Conservation (phyloP, 2,888 invertebrate genomes). For the Netelia inedita region DNA sequence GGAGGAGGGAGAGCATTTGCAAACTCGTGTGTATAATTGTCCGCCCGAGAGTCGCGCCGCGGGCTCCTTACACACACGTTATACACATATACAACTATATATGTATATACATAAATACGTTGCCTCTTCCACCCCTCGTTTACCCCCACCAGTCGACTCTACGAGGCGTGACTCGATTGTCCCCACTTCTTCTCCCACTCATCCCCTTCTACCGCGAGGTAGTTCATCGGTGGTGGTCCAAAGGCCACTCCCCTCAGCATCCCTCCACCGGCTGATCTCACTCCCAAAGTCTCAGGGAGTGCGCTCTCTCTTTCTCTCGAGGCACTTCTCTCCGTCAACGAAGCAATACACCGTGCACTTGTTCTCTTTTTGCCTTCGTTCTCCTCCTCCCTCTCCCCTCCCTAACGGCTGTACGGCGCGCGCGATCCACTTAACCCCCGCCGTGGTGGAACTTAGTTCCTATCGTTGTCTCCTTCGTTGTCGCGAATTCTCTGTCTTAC, state of each 20-base stretch:
- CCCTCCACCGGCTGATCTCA: slow-evolving; percentile 47
- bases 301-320: background rate
- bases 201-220: slow-evolving; percentile 28
- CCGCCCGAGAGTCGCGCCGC: slow-evolving; percentile 69
- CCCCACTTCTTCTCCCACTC: slow-evolving; percentile 46
- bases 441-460: slow-evolving; percentile 77
- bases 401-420: slow-evolving; percentile 53
- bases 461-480: slow-evolving; percentile 51
- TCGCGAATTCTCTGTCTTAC: slow-evolving; percentile 35
- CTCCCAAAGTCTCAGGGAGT: slow-evolving; percentile 28
- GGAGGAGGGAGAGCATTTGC: slow-evolving; percentile 76
- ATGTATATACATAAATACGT: background rate
- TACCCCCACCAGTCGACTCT: slow-evolving; percentile 42
- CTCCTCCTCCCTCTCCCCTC: slow-evolving; percentile 43
- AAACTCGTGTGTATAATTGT: slow-evolving; percentile 83
- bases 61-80: slow-evolving; percentile 31
- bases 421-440: slow-evolving; percentile 79
- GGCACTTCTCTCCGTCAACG: background rate
- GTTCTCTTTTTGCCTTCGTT: slow-evolving; percentile 2
- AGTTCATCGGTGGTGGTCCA: slow-evolving; percentile 64
- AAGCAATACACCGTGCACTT: slow-evolving; percentile 24
- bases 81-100: no score
- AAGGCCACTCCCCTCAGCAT: slow-evolving; percentile 68
- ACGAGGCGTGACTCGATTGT: slow-evolving; percentile 63
- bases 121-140: slow-evolving; percentile 33